These are phyloP conservation scores for Erythrocebus patas DNA, from an alignment of 2,113 vertebrate species.

Conservation along the genomic window DNA sequence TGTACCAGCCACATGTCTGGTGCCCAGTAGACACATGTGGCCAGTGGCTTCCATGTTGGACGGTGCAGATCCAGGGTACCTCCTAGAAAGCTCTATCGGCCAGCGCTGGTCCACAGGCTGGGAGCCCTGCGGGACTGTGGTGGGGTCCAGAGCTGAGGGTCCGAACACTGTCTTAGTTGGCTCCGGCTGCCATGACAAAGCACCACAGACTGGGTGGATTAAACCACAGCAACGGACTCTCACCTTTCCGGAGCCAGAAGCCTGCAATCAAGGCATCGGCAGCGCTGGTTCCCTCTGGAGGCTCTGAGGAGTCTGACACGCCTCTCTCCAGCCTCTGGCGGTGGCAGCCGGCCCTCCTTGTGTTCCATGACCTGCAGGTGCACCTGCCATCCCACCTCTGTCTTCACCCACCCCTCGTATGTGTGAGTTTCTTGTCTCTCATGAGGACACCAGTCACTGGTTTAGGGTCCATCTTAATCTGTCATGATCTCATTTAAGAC, in stretches of 20 bases:
- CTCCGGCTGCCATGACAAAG: neutral
- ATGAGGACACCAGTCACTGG: neutral
- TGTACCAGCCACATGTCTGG: neutral
- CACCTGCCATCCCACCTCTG: neutral
- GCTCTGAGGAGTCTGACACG: neutral
- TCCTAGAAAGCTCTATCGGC: neutral
- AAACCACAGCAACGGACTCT: neutral
- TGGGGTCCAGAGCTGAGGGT: neutral
- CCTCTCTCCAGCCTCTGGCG: too few relatives aligned
- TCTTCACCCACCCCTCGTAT: fast-evolving
- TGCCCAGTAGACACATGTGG: too few relatives aligned
- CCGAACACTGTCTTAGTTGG: fast-evolving
- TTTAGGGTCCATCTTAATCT: neutral
- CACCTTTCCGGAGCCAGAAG: neutral
- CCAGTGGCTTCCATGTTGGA: neutral
- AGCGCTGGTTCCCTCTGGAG: neutral
- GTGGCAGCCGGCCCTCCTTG: fast-evolving
- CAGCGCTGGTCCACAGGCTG: neutral
- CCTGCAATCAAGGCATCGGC: fast-evolving
- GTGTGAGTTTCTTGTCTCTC: neutral
- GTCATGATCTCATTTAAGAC: neutral
- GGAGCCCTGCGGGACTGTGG: too few relatives aligned
- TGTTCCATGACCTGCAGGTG: fast-evolving
- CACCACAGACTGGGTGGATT: neutral
- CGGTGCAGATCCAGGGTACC: neutral